phyloP scores from a whole-genome alignment of 2,113 vertebrate genomes.

The Chionodraco myersi region DNA sequence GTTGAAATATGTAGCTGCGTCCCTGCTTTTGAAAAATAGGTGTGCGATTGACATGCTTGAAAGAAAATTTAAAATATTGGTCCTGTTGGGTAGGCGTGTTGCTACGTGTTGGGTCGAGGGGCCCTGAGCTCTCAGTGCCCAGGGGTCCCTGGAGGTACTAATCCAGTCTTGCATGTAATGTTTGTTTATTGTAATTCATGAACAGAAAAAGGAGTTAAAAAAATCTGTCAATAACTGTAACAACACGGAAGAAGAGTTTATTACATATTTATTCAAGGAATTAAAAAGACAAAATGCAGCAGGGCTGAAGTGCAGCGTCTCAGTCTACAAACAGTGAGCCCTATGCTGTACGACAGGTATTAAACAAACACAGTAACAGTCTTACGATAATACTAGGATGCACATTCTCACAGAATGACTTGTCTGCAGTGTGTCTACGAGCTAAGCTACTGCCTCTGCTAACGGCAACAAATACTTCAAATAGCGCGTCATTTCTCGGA shows the following conservation, averaged over 20 bases:
- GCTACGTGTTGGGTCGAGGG: too few species aligned
- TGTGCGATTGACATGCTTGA: too few species aligned
- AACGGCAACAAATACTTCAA: constrained; percentile 47
- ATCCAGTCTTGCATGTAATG: neutral
- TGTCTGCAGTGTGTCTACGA: constrained; percentile 64
- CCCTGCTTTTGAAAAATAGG: too few species aligned
- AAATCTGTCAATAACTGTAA: constrained; percentile 32
- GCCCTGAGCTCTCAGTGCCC: too few species aligned
- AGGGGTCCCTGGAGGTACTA: too few species aligned
- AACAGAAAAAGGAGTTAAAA: constrained; percentile 24
- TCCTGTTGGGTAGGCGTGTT: too few species aligned
- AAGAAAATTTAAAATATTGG: too few species aligned
- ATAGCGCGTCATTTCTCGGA: constrained; percentile 32
- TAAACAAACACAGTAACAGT: constrained; percentile 67
- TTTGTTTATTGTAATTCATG: constrained; percentile 54
- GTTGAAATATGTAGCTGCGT: too few species aligned
- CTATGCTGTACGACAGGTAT: constrained; percentile 57
- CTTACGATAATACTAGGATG: constrained; percentile 68
- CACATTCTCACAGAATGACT: constrained; percentile 79
- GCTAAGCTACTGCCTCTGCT: constrained; percentile 54
- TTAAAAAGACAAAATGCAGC: constrained; percentile 65
- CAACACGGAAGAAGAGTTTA: constrained; percentile 45
- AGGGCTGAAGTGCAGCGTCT: constrained; percentile 52
- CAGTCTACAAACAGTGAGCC: constrained; percentile 44
- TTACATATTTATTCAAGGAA: constrained; percentile 72